Conservation (phyloP, 2,113 vertebrate species). For the Neodontobutis hainanensis region DNA sequence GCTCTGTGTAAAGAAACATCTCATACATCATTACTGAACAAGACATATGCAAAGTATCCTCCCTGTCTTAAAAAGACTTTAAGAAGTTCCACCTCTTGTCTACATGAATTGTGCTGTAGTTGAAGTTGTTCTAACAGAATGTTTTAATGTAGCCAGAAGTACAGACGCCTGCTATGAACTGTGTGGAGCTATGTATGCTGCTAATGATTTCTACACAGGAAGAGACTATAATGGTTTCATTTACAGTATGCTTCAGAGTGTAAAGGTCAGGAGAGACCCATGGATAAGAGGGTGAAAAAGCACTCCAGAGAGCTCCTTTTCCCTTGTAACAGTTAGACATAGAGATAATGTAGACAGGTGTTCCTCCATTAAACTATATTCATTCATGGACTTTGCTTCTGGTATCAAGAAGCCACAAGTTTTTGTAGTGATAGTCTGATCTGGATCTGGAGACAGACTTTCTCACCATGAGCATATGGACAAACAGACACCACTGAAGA, state of each 20-base stretch:
- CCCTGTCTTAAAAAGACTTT: constrained; percentile 36
- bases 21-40: constrained; percentile 50
- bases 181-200: constrained; percentile 43
- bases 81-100: constrained; percentile 37
- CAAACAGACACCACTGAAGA: constrained; percentile 16
- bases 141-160: constrained; percentile 12
- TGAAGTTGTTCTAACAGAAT: constrained; percentile 12
- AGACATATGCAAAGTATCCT: constrained; percentile 42
- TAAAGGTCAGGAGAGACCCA: constrained; percentile 24
- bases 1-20: constrained; percentile 54
- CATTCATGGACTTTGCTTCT: constrained; percentile 22
- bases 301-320: constrained; percentile 35
- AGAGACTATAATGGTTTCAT: constrained; percentile 35
- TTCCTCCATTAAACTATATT: constrained; percentile 17
- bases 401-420: not conserved
- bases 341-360: constrained; percentile 25
- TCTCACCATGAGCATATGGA: constrained; percentile 17
- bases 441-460: constrained; percentile 10
- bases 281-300: constrained; percentile 23
- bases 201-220: constrained; percentile 34
- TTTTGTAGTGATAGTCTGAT: not conserved
- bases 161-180: constrained; percentile 24
- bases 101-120: constrained; percentile 22
- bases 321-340: constrained; percentile 25
- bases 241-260: constrained; percentile 34